A percentile compares a stretch with the other conserved stretches of the same genome.
Evolutionary conservation across 2,888 invertebrate species (phyloP).

Genomic region (Trissolcus brochymenae): DNA sequence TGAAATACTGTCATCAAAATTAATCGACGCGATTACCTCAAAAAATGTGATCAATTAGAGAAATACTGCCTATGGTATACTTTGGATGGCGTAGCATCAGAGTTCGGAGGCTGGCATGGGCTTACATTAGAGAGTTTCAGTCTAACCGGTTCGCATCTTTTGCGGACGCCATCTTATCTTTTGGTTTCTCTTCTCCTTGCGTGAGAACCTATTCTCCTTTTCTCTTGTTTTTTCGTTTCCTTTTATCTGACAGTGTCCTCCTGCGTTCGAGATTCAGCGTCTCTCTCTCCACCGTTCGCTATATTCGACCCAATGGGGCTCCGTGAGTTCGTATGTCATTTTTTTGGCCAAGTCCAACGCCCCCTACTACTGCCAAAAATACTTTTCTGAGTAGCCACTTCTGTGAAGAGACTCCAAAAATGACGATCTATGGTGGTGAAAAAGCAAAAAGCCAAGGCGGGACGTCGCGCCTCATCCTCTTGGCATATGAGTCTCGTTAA

Average conservation of each 20-base stretch:
- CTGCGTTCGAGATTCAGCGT: conserved; percentile 50
- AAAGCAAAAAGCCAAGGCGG: conserved; percentile 16
- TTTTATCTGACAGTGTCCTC: conserved; percentile 56
- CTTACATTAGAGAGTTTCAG: conserved; percentile 68
- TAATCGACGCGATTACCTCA: neutral
- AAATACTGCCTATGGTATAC: neutral
- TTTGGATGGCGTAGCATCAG: conserved; percentile 59
- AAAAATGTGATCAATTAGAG: conserved; percentile 1
- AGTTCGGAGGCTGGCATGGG: conserved; percentile 61
- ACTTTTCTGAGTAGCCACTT: conserved; percentile 56
- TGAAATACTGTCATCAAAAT: conserved; percentile 1
- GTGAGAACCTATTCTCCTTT: conserved; percentile 68
- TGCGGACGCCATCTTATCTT: conserved; percentile 72
- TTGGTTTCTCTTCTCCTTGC: conserved; percentile 64
- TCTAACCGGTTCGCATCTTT: conserved; percentile 74
- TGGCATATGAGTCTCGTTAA: conserved; percentile 14
- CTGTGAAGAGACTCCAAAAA: conserved; percentile 43
- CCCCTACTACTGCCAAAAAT: conserved; percentile 56
- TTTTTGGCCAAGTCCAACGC: conserved; percentile 57
- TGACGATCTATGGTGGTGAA: conserved; percentile 16
- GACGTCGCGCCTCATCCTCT: neutral
- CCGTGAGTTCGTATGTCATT: conserved; percentile 62
- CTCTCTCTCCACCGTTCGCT: conserved; percentile 23
- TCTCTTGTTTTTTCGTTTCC: conserved; percentile 52
- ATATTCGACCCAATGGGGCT: conserved; percentile 40